Evolutionary conservation across 2,797 vertebrate species (phyloP).

Genomic region (Acanthurus leucopareius): DNA sequence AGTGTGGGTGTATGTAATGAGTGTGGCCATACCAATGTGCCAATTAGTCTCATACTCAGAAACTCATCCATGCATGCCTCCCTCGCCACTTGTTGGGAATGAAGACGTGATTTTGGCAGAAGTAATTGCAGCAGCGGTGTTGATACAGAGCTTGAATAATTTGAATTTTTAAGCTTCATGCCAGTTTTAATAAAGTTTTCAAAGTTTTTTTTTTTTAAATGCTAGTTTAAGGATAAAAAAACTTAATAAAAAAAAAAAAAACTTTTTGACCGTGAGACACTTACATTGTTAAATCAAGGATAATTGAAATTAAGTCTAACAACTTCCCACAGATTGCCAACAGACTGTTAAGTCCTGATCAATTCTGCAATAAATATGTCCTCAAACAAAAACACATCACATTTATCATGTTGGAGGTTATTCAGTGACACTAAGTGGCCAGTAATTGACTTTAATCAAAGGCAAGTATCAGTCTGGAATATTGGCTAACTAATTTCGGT

Average conservation of each 20-base stretch:
- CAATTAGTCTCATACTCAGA: conserved; percentile 56
- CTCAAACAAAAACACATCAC: conserved; percentile 20
- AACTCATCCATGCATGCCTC: conserved; percentile 14
- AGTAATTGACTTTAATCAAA: conserved; percentile 34
- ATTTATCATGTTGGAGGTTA: conserved; percentile 38
- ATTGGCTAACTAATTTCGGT: conserved; percentile 3
- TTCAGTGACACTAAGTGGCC: conserved; percentile 21
- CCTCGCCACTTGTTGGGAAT: conserved; percentile 40
- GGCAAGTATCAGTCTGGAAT: neutral
- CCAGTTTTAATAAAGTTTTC: neutral
- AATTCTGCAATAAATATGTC: conserved; percentile 32
- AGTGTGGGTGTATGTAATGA: conserved; percentile 66
- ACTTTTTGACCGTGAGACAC: neutral
- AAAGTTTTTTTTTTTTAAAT: neutral
- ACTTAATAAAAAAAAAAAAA: neutral
- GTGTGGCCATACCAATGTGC: conserved; percentile 60
- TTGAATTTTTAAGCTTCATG: neutral
- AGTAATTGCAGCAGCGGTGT: conserved; percentile 24
- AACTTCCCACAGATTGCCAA: neutral
- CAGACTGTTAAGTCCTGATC: conserved; percentile 11
- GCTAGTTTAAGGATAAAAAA: neutral
- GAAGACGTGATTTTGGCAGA: conserved; percentile 38
- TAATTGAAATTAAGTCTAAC: conserved; percentile 24
- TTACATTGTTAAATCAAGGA: neutral
- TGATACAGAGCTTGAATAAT: conserved; percentile 12